These are phyloP conservation scores for Trichacis sp. DNA, from an alignment of 2,888 invertebrate species.

Conservation along the genomic window DNA sequence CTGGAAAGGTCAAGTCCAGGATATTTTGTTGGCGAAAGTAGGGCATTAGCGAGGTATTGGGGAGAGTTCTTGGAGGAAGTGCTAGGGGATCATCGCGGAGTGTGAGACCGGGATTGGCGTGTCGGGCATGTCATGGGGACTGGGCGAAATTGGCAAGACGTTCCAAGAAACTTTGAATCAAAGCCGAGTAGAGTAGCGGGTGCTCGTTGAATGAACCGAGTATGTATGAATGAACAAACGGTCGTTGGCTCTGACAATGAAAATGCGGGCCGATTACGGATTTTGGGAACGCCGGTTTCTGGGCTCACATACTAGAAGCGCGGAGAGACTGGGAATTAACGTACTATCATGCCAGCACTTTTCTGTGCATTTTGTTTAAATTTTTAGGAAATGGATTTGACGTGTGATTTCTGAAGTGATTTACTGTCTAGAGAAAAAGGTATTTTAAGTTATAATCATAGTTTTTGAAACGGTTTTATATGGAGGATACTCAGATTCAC, in stretches of 20 bases:
- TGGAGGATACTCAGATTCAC: no score
- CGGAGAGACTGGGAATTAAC: no score
- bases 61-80: slow-evolving; percentile 6
- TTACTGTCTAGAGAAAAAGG: no score
- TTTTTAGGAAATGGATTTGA: background rate
- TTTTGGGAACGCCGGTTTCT: slow-evolving; percentile 16
- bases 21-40: no score
- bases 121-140: slow-evolving; percentile 48
- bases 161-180: slow-evolving; percentile 64
- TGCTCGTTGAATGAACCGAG: slow-evolving; percentile 54
- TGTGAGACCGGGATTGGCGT: slow-evolving; percentile 39
- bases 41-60: background rate
- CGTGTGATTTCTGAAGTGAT: no score
- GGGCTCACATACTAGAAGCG: no score
- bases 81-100: slow-evolving; percentile 23
- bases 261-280: slow-evolving; percentile 45
- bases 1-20: no score
- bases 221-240: slow-evolving; percentile 48
- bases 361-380: no score
- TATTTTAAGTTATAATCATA: background rate
- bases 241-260: slow-evolving; percentile 46
- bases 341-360: no score
- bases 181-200: slow-evolving; percentile 60
- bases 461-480: no score
- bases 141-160: slow-evolving; percentile 63